These are phyloP conservation scores for Sarcoramphus papa DNA, from an alignment of 2,797 vertebrate genomes.

Conservation along the genomic window DNA sequence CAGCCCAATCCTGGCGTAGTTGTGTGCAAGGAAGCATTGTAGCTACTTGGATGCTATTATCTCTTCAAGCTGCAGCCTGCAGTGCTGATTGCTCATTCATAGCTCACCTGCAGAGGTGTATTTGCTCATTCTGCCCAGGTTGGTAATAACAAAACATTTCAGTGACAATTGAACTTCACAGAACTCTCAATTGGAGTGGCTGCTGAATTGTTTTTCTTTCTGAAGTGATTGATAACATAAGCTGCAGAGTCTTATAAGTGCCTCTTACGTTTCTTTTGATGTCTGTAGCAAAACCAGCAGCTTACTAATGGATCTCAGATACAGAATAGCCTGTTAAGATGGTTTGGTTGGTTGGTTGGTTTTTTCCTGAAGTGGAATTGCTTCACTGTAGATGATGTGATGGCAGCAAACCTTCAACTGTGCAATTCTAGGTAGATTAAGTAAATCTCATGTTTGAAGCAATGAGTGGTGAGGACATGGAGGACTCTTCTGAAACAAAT, in stretches of 20 bases:
- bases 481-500: not conserved
- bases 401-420: not conserved
- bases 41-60: conserved; percentile 1
- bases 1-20: not conserved
- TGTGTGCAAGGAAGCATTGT: not conserved
- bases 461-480: not conserved
- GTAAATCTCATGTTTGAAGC: not conserved
- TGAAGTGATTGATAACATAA: conserved; percentile 7
- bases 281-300: not conserved
- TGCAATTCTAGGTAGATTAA: not conserved
- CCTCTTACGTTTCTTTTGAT: not conserved
- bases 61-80: conserved; percentile 33
- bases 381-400: not conserved
- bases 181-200: not conserved
- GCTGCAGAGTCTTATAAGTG: not conserved
- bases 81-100: conserved; percentile 40
- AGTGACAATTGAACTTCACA: conserved; percentile 15
- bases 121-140: conserved; percentile 23
- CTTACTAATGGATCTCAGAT: not conserved
- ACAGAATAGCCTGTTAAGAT: not conserved
- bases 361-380: not conserved
- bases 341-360: not conserved
- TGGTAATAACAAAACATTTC: conserved; percentile 44
- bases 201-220: conserved; percentile 25
- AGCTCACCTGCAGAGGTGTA: conserved; percentile 35